phyloP scores from a whole-genome alignment of 2,888 invertebrate species.

The Xestobium rufovillosum region DNA sequence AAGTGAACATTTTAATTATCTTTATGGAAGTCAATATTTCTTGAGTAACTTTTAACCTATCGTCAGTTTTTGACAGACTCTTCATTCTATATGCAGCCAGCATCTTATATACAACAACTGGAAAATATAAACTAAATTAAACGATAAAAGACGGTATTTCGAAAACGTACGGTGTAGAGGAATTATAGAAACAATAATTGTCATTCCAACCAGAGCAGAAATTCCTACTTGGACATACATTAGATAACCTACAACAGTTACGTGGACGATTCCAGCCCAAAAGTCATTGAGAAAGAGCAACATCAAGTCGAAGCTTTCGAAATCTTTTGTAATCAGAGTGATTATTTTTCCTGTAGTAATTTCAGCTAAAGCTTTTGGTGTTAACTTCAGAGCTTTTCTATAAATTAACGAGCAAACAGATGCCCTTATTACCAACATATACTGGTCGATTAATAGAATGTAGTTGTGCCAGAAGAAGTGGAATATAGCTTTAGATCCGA shows the following conservation, averaged over 20 bases:
- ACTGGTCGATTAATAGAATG: conserved; percentile 72
- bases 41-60: conserved; percentile 31
- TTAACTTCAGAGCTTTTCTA: conserved; percentile 61
- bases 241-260: no score
- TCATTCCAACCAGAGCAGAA: no score
- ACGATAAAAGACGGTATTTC: no score
- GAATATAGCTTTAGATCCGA: conserved; percentile 61
- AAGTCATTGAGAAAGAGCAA: no score
- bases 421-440: conserved; percentile 75
- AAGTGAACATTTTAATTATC: conserved; percentile 35
- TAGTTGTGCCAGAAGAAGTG: conserved; percentile 65
- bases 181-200: no score
- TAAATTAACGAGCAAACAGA: conserved; percentile 75
- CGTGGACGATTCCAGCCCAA: no score
- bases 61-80: conserved; percentile 28
- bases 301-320: conserved; percentile 82
- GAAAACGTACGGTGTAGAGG: no score
- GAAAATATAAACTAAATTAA: no score
- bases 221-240: no score
- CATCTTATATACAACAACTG: conserved; percentile 27
- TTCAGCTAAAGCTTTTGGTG: conserved; percentile 74
- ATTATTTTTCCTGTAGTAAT: conserved; percentile 61
- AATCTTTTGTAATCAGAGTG: conserved; percentile 69
- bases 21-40: conserved; percentile 32
- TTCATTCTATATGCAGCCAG: conserved; percentile 23